Evolutionary conservation across 2,113 vertebrate genomes (phyloP), one percentile per base, ranked within the genome.

Genomic region (Hemiprocne comata): DNA sequence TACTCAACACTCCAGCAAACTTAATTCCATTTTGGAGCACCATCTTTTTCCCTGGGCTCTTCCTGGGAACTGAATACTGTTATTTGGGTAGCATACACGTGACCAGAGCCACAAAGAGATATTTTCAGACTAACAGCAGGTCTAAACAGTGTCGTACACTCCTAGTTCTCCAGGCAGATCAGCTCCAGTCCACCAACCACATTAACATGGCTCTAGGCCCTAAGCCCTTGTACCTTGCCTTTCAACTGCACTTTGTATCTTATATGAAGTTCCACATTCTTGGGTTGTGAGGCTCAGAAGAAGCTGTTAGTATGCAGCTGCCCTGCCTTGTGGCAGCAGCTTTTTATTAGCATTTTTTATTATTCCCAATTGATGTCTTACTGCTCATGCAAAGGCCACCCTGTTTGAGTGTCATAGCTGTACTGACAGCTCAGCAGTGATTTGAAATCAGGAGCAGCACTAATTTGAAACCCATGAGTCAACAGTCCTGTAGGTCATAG

Each of bases 201-300:
- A 17, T 24, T 44, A 44, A 26, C 2, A 0, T 2, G 19, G 13
- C n/a, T 31, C 20, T 31, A 15, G 62, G 55, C 28, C 55, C 36
- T 24, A 23, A 34, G 7, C 10, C 33, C 44, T 7, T 2, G 25
- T 54, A 50, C 42, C 28, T 48, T 17, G 8, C 20, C 40, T 83
- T 83, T 12, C 69, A 80, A 73, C 31, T 4, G 7, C 42, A 17
- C 36, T 83, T 65, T 57, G 17, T 28, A 21, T 38, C 55, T 80
- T 36, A 2, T 3, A 8, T 31, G 24, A 51, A 46, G 29, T 60
- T 86, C 34, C 21, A 3, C 0, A 0, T 26, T 66, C 84, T 74
- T 1, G 0, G n/a, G 19, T 13, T 79, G 21, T 7, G 25, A 34
- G 24, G 48, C 55, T 71, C 51, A 33, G 34, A 64, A 46, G 69